Conservation (phyloP, 1,140 invertebrate species). For the Drosophila neocordata region DNA sequence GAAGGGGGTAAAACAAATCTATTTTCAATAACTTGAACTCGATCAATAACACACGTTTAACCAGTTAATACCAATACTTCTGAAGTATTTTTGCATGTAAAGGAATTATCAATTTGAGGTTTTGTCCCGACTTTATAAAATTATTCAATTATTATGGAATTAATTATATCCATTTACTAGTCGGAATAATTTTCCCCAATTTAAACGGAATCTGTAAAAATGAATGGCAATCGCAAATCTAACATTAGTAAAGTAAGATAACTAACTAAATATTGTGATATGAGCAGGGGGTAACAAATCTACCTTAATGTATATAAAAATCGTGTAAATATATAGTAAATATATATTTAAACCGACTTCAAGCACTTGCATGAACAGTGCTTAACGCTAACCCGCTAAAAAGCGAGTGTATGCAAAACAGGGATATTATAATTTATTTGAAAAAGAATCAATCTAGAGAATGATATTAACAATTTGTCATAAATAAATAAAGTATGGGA, state of each 20-base stretch:
- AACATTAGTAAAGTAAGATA: neutral
- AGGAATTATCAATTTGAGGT: neutral
- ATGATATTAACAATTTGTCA: no score
- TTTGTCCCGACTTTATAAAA: neutral
- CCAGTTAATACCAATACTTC: constrained; percentile 27
- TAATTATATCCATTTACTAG: neutral
- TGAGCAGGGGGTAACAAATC: neutral
- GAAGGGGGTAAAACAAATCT: constrained; percentile 69
- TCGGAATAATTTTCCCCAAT: neutral
- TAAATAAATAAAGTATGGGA: no score
- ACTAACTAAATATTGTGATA: neutral
- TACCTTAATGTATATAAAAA: neutral
- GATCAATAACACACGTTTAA: constrained; percentile 16
- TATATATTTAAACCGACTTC: neutral
- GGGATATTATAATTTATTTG: neutral
- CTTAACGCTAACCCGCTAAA: neutral
- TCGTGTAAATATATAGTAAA: neutral
- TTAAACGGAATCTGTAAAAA: neutral
- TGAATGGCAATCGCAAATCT: constrained; percentile 6
- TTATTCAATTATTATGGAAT: neutral
- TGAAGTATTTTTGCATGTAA: constrained; percentile 35
- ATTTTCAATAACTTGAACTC: constrained; percentile 53
- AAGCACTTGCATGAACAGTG: neutral
- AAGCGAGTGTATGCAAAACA: neutral
- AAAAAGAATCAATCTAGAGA: no score